phyloP scores from a whole-genome alignment of 2,888 invertebrate genomes.

The Ramazzottius varieornatus region DNA sequence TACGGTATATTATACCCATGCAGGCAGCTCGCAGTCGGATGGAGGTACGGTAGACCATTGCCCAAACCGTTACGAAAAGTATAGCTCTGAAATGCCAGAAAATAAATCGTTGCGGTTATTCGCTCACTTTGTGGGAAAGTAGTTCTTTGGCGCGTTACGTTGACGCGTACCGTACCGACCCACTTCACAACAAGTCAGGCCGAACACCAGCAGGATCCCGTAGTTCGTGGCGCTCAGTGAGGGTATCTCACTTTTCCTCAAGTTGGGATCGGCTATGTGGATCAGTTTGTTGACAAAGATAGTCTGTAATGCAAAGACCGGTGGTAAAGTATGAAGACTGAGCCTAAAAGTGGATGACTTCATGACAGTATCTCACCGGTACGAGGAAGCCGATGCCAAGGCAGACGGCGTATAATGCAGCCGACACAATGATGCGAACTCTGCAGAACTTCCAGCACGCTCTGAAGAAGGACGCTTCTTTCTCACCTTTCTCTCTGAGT shows the following conservation, averaged over 20 bases:
- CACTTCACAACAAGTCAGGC: constrained; percentile 5
- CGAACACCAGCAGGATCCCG: constrained; percentile 3
- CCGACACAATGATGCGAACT: constrained; percentile 19
- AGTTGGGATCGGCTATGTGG: no score
- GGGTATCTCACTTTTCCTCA: no score
- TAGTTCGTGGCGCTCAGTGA: neutral
- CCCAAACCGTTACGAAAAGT: constrained; percentile 11
- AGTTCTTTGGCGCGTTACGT: no score
- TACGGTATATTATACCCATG: constrained; percentile 11
- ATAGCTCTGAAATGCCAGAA: constrained; percentile 10
- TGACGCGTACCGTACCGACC: neutral
- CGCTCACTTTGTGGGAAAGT: neutral
- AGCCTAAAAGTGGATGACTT: no score
- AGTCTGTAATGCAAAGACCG: neutral
- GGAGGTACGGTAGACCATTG: constrained; percentile 13
- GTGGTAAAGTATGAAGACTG: no score
- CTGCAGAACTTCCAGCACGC: constrained; percentile 18
- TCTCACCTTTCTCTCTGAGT: constrained; percentile 14
- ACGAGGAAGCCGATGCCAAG: constrained; percentile 20
- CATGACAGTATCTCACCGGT: no score
- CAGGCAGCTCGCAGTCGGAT: constrained; percentile 15
- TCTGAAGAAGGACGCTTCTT: constrained; percentile 19
- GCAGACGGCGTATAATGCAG: constrained; percentile 11
- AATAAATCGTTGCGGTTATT: neutral
- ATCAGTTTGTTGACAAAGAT: neutral